Evolutionary conservation across 2,113 vertebrate genomes (phyloP).

Genomic region (Centrocercus urophasianus): DNA sequence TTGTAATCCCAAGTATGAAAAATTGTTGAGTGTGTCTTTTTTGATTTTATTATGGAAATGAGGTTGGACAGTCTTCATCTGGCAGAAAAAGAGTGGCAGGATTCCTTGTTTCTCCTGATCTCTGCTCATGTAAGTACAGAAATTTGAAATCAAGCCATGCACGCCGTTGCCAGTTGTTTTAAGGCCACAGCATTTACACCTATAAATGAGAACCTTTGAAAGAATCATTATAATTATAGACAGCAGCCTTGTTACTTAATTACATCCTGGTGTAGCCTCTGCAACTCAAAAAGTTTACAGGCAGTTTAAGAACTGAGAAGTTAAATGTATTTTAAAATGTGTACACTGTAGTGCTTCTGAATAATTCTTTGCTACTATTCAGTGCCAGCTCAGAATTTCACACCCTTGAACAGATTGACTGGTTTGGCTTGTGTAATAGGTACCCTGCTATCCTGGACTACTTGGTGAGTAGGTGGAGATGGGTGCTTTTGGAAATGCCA

Average conservation of each 20-base stretch:
- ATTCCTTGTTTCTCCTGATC: not conserved
- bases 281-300: slow-evolving; percentile 42
- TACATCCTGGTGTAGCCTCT: slow-evolving; percentile 16
- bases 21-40: not conserved
- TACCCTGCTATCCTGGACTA: slow-evolving; percentile 25
- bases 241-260: slow-evolving; percentile 33
- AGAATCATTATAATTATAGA: slow-evolving; percentile 12
- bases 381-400: slow-evolving; percentile 39
- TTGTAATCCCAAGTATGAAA: not conserved
- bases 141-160: not conserved
- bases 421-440: slow-evolving; percentile 37
- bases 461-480: slow-evolving; percentile 31
- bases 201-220: slow-evolving; percentile 26
- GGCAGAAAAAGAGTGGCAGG: not conserved
- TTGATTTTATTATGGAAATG: slow-evolving; percentile 1
- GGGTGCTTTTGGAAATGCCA: slow-evolving; percentile 43
- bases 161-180: not conserved
- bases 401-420: slow-evolving; percentile 48
- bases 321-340: slow-evolving; percentile 49
- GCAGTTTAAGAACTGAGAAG: slow-evolving; percentile 26
- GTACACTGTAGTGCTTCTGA: slow-evolving; percentile 19
- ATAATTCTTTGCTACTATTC: slow-evolving; percentile 44
- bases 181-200: not conserved
- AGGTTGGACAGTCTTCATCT: not conserved
- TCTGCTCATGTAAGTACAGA: not conserved